These are phyloP conservation scores for Drosophila oshimai DNA, from an alignment of 1,140 invertebrate species.

Conservation along the genomic window DNA sequence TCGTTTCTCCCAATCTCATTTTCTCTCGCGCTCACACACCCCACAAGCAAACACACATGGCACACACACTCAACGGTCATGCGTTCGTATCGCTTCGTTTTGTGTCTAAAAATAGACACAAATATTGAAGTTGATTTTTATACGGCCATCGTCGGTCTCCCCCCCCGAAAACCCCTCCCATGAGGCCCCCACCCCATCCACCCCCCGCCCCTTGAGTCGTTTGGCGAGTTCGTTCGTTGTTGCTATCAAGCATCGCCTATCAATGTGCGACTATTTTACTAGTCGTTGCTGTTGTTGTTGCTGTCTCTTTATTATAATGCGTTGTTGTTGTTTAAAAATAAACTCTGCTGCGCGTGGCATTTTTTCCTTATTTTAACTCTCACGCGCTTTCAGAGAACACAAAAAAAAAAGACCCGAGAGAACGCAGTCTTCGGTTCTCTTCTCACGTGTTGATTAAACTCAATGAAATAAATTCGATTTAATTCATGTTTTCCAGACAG, in stretches of 20 bases:
- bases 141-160: constrained; percentile 44
- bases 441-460: constrained; percentile 56
- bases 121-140: constrained; percentile 80
- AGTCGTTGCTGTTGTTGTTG: constrained; percentile 29
- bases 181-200: background rate
- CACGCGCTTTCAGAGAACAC: background rate
- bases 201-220: constrained; percentile 6
- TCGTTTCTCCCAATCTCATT: constrained; percentile 11
- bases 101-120: constrained; percentile 81
- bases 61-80: constrained; percentile 51
- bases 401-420: background rate
- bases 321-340: constrained; percentile 80
- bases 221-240: constrained; percentile 15
- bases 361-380: constrained; percentile 45
- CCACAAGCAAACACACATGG: constrained; percentile 8
- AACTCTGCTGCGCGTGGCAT: constrained; percentile 73
- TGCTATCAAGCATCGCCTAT: constrained; percentile 76
- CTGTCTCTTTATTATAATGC: constrained; percentile 69
- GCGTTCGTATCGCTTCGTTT: constrained; percentile 62
- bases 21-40: constrained; percentile 1
- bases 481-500: constrained; percentile 58
- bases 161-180: background rate
- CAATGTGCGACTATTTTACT: constrained; percentile 68
- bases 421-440: background rate
- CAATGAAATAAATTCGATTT: constrained; percentile 69